A percentile compares a stretch with the other conserved stretches of the same genome.
Conservation (phyloP, 2,113 vertebrate genomes). For the Indri indri region DNA sequence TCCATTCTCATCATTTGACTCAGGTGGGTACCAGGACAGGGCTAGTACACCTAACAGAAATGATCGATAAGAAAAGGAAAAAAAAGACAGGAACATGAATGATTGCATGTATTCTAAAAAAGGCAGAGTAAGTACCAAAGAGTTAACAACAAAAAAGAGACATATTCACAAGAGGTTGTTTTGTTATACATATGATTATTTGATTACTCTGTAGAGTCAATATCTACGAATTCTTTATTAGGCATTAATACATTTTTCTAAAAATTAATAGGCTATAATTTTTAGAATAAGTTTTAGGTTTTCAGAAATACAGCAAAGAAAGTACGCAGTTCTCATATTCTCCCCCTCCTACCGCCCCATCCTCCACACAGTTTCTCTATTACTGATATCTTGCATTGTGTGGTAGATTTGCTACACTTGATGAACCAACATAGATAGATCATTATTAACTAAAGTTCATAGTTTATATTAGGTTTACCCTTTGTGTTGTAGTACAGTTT, state of each 20-base stretch:
- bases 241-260: background rate
- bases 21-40: constrained; percentile 96
- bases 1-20: constrained; percentile 93
- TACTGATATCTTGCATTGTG: background rate
- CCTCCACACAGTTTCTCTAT: background rate
- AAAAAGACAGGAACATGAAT: background rate
- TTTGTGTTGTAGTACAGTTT: background rate
- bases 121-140: background rate
- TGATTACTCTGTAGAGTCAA: background rate
- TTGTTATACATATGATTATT: background rate
- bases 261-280: background rate
- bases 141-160: constrained; percentile 16
- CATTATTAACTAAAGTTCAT: background rate
- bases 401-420: background rate
- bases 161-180: background rate
- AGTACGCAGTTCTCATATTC: background rate
- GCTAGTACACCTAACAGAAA: constrained; percentile 91
- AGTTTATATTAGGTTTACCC: background rate
- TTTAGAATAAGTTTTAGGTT: constrained; percentile 1
- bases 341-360: no score
- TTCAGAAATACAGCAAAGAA: background rate
- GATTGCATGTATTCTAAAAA: background rate
- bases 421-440: background rate
- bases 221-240: constrained; percentile 20
- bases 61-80: background rate